Percentiles rank a stretch among this genome's conserved stretches.
These are phyloP conservation scores for Ascidia mentula DNA, from an alignment of 23 tunicate species.

Conservation along the genomic window DNA sequence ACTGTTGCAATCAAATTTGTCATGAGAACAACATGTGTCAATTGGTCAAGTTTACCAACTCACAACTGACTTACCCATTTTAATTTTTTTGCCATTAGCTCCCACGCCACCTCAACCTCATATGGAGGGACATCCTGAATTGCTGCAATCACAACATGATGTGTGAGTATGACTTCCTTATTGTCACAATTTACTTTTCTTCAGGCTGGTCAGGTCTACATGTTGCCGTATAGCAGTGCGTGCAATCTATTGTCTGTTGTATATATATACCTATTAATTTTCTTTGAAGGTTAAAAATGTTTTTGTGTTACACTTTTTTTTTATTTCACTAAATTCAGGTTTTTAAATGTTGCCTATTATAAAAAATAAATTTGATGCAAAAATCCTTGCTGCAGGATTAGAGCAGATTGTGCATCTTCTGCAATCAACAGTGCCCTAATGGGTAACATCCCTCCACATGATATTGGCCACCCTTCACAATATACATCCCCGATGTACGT, in stretches of 20 bases:
- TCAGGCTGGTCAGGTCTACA: too few species aligned
- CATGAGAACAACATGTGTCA: neutral
- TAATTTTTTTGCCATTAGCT: neutral
- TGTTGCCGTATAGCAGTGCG: neutral
- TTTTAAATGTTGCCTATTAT: too few species aligned
- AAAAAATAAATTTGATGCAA: too few species aligned
- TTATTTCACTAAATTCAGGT: too few species aligned
- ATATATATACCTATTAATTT: too few species aligned
- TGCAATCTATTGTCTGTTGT: too few species aligned
- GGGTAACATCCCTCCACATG: constrained; percentile 57
- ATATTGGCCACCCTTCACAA: neutral
- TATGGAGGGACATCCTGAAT: constrained; percentile 2
- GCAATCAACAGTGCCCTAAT: constrained; percentile 75
- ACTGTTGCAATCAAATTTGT: neutral
- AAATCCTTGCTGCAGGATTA: too few species aligned
- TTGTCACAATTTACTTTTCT: neutral
- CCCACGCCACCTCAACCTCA: neutral
- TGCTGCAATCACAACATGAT: neutral
- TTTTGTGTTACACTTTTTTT: too few species aligned
- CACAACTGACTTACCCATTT: neutral
- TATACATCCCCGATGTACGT: neutral
- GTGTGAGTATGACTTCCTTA: neutral
- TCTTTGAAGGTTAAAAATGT: too few species aligned
- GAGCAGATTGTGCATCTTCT: constrained; percentile 9
- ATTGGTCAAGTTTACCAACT: neutral